Conservation (phyloP, 2,888 invertebrate genomes). For the Sminthurinus aureus region DNA sequence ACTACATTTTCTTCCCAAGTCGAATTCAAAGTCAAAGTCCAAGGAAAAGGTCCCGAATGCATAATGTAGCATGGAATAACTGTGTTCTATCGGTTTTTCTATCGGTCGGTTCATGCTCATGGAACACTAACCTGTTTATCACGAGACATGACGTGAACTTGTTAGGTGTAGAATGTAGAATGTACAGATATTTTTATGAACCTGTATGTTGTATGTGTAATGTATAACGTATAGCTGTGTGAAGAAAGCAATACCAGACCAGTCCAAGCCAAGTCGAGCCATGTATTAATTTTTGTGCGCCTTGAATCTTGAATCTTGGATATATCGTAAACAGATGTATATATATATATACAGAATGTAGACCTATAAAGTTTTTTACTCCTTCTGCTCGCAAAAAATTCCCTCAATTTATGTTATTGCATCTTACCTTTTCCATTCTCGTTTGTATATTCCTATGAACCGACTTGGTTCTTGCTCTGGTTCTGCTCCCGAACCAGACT, state of each 20-base stretch:
- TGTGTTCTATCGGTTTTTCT: conserved; percentile 5
- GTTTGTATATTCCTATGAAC: no score
- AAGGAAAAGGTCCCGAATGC: no score
- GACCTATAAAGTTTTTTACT: not conserved
- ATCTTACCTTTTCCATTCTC: no score
- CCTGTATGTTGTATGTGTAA: no score
- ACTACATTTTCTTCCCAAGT: not conserved
- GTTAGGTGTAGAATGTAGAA: not conserved
- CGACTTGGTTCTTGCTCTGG: no score
- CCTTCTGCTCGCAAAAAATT: conserved; percentile 28
- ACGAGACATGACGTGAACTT: not conserved
- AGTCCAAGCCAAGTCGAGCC: not conserved
- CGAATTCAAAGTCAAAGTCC: no score
- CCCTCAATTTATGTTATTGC: not conserved
- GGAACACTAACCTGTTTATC: conserved; percentile 30
- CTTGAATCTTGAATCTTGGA: no score
- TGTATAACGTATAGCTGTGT: not conserved
- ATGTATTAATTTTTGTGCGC: not conserved
- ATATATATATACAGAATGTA: not conserved
- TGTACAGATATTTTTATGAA: not conserved
- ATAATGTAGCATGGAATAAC: no score
- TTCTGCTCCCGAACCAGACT: no score
- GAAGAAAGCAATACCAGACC: no score
- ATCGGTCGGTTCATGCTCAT: not conserved
- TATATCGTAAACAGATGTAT: no score